These are phyloP conservation scores for Habroteleia sp. DNA, from an alignment of 2,888 invertebrate species.

Conservation along the genomic window DNA sequence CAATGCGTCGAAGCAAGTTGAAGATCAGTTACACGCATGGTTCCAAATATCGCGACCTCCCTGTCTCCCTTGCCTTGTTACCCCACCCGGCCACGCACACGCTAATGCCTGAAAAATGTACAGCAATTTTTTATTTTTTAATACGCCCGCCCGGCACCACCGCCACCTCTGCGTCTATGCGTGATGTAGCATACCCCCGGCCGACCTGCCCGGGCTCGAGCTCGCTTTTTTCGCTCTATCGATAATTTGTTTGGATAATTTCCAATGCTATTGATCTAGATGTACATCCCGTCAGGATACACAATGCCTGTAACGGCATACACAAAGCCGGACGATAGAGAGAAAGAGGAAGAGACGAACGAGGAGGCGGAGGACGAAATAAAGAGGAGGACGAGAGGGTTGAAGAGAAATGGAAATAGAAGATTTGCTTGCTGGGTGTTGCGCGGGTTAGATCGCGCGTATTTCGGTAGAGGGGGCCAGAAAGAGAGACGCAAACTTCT, in stretches of 20 bases:
- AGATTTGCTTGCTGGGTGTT: slow-evolving; percentile 61
- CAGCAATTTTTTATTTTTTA: slow-evolving; percentile 81
- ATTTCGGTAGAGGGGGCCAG: slow-evolving; percentile 23
- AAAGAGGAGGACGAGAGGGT: slow-evolving; percentile 62
- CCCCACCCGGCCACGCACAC: slow-evolving; percentile 68
- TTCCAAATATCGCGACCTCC: slow-evolving; percentile 38
- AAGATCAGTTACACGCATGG: slow-evolving; percentile 43
- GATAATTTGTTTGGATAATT: slow-evolving; percentile 82
- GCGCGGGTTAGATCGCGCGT: slow-evolving; percentile 74
- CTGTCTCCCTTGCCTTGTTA: slow-evolving; percentile 60
- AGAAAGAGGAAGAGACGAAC: slow-evolving; percentile 48
- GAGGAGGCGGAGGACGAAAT: slow-evolving; percentile 57
- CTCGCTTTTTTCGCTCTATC: slow-evolving; percentile 73
- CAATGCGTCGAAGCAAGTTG: slow-evolving; percentile 4
- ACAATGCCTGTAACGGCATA: slow-evolving; percentile 72
- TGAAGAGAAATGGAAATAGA: slow-evolving; percentile 62
- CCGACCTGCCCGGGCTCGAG: slow-evolving; percentile 70
- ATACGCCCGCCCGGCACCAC: slow-evolving; percentile 71
- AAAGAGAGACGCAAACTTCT: slow-evolving; percentile 62
- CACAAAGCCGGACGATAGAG: slow-evolving; percentile 64
- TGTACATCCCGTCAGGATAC: slow-evolving; percentile 79
- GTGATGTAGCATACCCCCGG: slow-evolving; percentile 77
- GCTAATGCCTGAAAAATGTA: slow-evolving; percentile 78
- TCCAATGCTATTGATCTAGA: slow-evolving; percentile 81
- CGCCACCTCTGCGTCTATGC: slow-evolving; percentile 74